Base-by-base conservation (phyloP, 2,797 vertebrate species). In the Chaetophractus vellerosus region DNA sequence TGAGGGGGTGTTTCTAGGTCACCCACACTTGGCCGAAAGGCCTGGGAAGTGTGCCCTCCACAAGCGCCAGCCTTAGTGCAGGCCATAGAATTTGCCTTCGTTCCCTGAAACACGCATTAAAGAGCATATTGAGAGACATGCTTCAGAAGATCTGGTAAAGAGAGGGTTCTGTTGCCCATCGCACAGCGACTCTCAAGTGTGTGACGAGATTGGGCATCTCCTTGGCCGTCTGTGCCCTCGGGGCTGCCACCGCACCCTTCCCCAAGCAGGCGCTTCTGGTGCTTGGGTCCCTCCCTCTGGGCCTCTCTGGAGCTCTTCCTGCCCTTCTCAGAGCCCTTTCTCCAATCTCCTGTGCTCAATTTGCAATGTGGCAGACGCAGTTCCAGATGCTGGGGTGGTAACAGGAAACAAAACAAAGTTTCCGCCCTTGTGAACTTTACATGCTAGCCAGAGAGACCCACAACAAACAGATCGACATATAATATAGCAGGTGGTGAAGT, bases 151-250 rank as follows among this genome's bases (percentile, higher is more conserved):
- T 80, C 52, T 48, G 14, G 18, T 45, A 16, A 48, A 28, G 16
- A 57, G 72, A 74, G 16, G 45, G 19, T 6, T 28, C 26, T 72
- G 21, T 10, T 36, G 52, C 48, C 11, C 24, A 8, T 31, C 8
- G 0, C 48, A 16, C 31, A 24, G 21, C 50, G 21, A 55, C n/a
- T 24, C 71, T 57, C 26, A 50, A 10, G 10, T 23, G 0, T 38
- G 59, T 18, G 24, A 64, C 24, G 10, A 1, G 50, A 21, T 21
- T 26, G 21, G 74, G 15, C 6, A 1, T 48, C 63, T 26, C 45
- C 18, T 41, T 26, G 71, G 10, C 6, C 57, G 3, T 21, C 8
- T 6, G 0, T 0, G 6, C 12, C 16, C 50, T 5, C 0, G 5
- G 33, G 15, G 57, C 41, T 9, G 23, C 33, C 9, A 0, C 16